Base-by-base conservation (phyloP, 2,113 vertebrate species). In the Ariopsis seemanni region DNA sequence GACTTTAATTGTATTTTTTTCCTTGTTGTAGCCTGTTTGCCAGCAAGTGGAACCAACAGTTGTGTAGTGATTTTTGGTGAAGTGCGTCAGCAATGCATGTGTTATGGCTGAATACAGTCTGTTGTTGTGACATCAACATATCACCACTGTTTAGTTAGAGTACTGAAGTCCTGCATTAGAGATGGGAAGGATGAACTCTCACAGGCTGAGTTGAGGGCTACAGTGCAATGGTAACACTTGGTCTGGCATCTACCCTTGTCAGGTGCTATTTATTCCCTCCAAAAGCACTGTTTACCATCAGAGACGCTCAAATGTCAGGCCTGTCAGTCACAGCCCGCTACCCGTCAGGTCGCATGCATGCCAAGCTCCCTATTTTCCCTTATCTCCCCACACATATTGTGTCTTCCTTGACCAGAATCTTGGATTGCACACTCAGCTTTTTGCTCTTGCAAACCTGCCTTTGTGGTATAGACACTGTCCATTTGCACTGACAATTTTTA, bases 301-400 rank as follows among this genome's bases (percentile, higher is more conserved):
- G 92, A 93, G 91, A 93, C 94, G 92, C 89, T 91, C 50, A 95
- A 95, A 95, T 95, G 95, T 95, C 94, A 95, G 89, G 86, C 83
- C 92, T 93, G 95, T 94, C 95, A 94, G 87, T 95, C 94, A 91
- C 71, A 93, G 87, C 87, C 74, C 87, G 85, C 50, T n/a, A 90
- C 89, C 88, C 89, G 91, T 92, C 93, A 92, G 89, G 85, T 85
- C 82, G 84, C 72, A 87, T 91, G 90, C 75, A 84, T 90, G 89
- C 92, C 91, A 88, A 63, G 63, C 90, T 88, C 89, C 86, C 90
- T 85, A 93, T 90, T 91, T 86, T 52, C 89, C 91, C 92, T 95
- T 94, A 94, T 94, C 94, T 92, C 87, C 85, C 85, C 85, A 91
- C 91, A 93, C 93, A 93, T 53, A 92, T 91, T 92, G 90, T 88